phyloP scores from a whole-genome alignment of 2,113 vertebrate genomes.

The Semicossyphus pulcher region DNA sequence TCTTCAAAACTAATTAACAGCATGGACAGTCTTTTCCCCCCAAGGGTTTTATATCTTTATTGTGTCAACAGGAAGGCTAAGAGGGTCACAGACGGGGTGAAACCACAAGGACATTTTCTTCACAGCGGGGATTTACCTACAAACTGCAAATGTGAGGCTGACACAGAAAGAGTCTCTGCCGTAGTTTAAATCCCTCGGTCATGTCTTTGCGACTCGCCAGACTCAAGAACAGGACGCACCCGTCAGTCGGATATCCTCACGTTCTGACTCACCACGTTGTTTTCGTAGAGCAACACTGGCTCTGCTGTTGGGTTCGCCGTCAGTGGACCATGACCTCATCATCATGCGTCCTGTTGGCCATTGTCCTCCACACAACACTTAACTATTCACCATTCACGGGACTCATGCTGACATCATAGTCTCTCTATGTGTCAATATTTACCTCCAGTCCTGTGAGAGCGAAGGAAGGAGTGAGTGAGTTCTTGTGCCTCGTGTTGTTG shows the following conservation, averaged over 20 bases:
- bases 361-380: slow-evolving; percentile 60
- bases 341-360: slow-evolving; percentile 39
- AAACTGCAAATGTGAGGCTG: neutral
- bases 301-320: slow-evolving; percentile 23
- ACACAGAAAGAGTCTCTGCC: neutral
- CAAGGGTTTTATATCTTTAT: neutral
- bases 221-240: slow-evolving; percentile 34
- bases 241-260: slow-evolving; percentile 37
- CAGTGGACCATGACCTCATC: slow-evolving; percentile 56
- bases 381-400: slow-evolving; percentile 15
- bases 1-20: neutral
- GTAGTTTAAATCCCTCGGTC: slow-evolving; percentile 5
- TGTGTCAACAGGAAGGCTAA: neutral
- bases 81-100: neutral
- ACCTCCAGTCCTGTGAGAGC: slow-evolving; percentile 3
- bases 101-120: neutral
- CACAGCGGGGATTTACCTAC: neutral
- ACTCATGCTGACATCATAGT: slow-evolving; percentile 33
- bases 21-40: neutral
- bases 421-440: slow-evolving; percentile 42
- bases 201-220: neutral
- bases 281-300: slow-evolving; percentile 43
- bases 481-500: neutral
- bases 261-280: slow-evolving; percentile 11
- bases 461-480: neutral